phyloP scores from a whole-genome alignment of 2,888 invertebrate genomes.

The Protonemura montana region DNA sequence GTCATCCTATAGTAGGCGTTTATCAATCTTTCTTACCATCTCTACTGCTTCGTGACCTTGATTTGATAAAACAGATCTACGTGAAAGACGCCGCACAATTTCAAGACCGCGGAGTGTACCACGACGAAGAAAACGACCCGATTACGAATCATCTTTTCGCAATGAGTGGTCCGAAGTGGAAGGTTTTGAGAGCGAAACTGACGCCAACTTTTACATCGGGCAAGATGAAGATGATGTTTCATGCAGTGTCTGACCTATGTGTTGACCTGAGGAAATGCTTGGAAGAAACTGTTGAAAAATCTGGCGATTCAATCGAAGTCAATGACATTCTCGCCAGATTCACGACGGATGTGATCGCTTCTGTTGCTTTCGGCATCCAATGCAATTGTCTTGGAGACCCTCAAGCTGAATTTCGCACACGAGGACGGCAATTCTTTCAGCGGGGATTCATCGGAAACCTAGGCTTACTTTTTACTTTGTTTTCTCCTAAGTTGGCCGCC shows the following conservation, averaged over 20 bases:
- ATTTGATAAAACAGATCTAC: slow-evolving; percentile 39
- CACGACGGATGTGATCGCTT: slow-evolving; percentile 54
- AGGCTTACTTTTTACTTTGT: not conserved
- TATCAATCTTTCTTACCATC: slow-evolving; percentile 56
- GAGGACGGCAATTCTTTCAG: not conserved
- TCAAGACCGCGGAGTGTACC: slow-evolving; percentile 39
- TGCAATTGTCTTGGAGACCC: slow-evolving; percentile 54
- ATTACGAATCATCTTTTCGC: slow-evolving; percentile 59
- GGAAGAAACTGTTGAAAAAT: slow-evolving; percentile 50
- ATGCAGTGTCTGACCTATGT: slow-evolving; percentile 61
- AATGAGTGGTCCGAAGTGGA: slow-evolving; percentile 64
- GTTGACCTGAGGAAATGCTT: slow-evolving; percentile 57
- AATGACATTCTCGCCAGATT: slow-evolving; percentile 46
- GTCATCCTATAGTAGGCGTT: slow-evolving; percentile 55
- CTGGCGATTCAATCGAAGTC: slow-evolving; percentile 22
- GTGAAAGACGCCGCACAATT: slow-evolving; percentile 41
- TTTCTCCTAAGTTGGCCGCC: not conserved
- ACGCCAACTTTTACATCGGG: slow-evolving; percentile 65
- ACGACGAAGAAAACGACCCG: slow-evolving; percentile 56
- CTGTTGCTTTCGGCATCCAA: slow-evolving; percentile 60
- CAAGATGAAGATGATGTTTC: slow-evolving; percentile 64
- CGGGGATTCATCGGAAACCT: not conserved
- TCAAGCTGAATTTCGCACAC: slow-evolving; percentile 56
- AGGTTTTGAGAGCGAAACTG: slow-evolving; percentile 61
- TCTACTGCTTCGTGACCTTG: slow-evolving; percentile 55